Percentiles rank a stretch among this genome's conserved stretches.
These are phyloP conservation scores for Neoarius graeffei DNA, from an alignment of 2,113 vertebrate species.

Conservation along the genomic window DNA sequence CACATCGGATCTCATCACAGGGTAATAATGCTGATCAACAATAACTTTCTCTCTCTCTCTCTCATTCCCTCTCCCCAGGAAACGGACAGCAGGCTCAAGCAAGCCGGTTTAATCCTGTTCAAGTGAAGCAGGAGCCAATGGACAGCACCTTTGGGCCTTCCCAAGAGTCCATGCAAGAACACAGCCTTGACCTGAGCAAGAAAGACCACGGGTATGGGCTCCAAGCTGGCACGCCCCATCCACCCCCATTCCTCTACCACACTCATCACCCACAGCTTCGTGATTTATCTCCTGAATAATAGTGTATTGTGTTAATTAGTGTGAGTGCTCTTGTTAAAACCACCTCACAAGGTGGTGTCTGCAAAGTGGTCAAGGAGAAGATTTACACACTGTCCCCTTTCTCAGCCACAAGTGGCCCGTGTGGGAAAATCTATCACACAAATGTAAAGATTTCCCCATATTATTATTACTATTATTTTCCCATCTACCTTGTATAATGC, in stretches of 20 bases:
- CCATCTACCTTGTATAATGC: slow-evolving; percentile 26
- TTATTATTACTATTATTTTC: background rate
- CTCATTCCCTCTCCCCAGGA: slow-evolving; percentile 74
- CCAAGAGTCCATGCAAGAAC: slow-evolving; percentile 86
- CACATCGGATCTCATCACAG: slow-evolving; percentile 87
- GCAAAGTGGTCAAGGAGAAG: slow-evolving; percentile 52
- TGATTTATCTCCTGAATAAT: slow-evolving; percentile 56
- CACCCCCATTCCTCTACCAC: background rate
- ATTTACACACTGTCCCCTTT: slow-evolving; percentile 48
- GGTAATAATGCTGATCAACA: slow-evolving; percentile 88
- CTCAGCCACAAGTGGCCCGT: slow-evolving; percentile 19
- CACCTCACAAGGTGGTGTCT: slow-evolving; percentile 50
- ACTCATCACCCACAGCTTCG: background rate
- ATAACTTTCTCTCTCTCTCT: slow-evolving; percentile 65
- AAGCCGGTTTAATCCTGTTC: slow-evolving; percentile 81
- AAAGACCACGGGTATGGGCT: slow-evolving; percentile 85
- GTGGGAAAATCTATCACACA: slow-evolving; percentile 49
- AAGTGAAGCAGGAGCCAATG: slow-evolving; percentile 84
- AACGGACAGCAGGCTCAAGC: slow-evolving; percentile 79
- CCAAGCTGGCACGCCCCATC: background rate
- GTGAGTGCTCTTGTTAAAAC: slow-evolving; percentile 56
- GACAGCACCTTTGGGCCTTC: slow-evolving; percentile 69
- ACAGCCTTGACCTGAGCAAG: slow-evolving; percentile 91
- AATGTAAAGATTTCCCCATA: slow-evolving; percentile 48
- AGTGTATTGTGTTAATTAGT: slow-evolving; percentile 56